Evolutionary conservation across 2,888 invertebrate genomes (phyloP), one percentile per base, ranked within the genome.

Genomic region (Nymphalis c-album): DNA sequence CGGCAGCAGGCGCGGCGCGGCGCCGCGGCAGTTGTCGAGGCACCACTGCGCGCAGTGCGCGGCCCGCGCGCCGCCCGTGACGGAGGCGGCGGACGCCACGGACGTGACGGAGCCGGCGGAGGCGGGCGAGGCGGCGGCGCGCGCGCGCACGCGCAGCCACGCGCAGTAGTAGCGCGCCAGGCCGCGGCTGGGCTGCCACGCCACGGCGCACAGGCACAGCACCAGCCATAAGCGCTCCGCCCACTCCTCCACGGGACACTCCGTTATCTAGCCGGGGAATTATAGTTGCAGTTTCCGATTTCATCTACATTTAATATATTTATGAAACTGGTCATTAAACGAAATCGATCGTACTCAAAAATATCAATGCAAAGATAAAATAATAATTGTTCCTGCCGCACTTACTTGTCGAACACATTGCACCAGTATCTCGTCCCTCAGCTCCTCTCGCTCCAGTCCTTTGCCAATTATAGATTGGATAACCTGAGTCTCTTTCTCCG

Each of bases 1-100:
- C 51, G 98, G 96, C 85, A 95, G 94, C 74, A 96, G 95, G 51
- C 98, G 87, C 1, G 96, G 96, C 85, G 97, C 96, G 6, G 96
- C 96, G 72, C 97, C 97, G 74, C 97, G 95, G 77, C 98, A 97
- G 91, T 98, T 98, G 81, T 98, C 98, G 64, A 98, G 93, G 83
- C 98, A 98, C 97, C 98, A 98, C 85, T 97, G 97, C 13, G 98
- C 97, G 82, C 97, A 98, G 85, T 98, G 97, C n/a, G 88, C 86
- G 58, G 89, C 83, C 40, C 91, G 78, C 0, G 85, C 82, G n/a
- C 80, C 71, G 46, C 77, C 74, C 17, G 74, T 64, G 60, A 71
- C 64, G 67, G 73, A 45, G 61, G 73, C 68, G 47, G 68, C 61
- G 20, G 73, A 45, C 62, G 73, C 68, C 47, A 69, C 61, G 20